Base-by-base conservation (phyloP, 2,797 vertebrate genomes). In the Pelochelys cantorii region DNA sequence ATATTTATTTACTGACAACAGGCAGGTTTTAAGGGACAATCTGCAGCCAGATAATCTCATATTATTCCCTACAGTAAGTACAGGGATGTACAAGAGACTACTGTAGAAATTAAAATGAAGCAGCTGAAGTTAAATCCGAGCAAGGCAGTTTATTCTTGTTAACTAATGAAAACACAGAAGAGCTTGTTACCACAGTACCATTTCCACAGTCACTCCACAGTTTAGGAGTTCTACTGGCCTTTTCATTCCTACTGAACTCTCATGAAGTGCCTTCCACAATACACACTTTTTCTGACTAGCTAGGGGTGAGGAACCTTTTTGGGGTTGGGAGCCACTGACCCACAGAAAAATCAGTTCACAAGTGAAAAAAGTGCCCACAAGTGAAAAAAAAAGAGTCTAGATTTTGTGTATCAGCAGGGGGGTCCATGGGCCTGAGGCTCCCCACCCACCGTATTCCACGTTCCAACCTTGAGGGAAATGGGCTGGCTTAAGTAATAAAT, bases 401-500 rank as follows among this genome's bases (percentile, higher is more conserved):
- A 48, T 48, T 48, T 48, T 48, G 42, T 8, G 42, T 48, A 48
- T 48, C 42, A 48, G 42, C 8, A 48, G 2, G 42, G 42, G 42
- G 42, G 8, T 48, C 7, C 42, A 8, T 48, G 42, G 42, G 42
- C 7, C 42, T 48, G 42, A 48, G 42, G 42, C 42, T 48, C 42
- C 42, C 42, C 42, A 48, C 42, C 8, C 42, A 48, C 7, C 8
- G 8, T 8, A 8, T 48, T 48, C 2, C n/a, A 37, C 0, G 2
- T n/a, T 7, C 20, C 15, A 1, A n/a, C 13, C 25, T 31, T 52
- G 86, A 1, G 48, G 7, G 25, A 60, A 25, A 60, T 60, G 59
- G 29, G 48, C 48, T 22, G 53, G 4, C 31, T 79, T 29, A 1
- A 0, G 0, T 0, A 20, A 60, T 29, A 27, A 25, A 57, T 57